Evolutionary conservation across 2,888 invertebrate genomes (phyloP), one percentile per base, ranked within the genome.

Genomic region (Morpho deidamia): DNA sequence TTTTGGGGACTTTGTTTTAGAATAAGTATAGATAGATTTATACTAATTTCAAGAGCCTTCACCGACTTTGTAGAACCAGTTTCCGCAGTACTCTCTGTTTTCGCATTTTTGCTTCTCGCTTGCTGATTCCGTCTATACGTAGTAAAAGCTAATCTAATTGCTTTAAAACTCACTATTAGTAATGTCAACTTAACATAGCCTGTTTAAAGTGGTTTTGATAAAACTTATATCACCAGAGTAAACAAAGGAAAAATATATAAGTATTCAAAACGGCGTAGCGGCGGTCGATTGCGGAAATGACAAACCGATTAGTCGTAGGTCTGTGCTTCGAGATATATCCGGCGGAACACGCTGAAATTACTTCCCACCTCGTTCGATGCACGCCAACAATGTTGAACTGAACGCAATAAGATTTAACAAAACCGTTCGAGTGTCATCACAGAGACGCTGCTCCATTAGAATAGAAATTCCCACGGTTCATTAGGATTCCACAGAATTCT

Each of bases 391-490:
- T 81, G 76, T 76, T 72, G 72, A 70, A 70, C 68, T 54, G 64
- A 76, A 67, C 62, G 68, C 70, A 78, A 78, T 78, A 78, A 72
- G 73, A 78, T 79, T 78, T 72, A 74, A 79, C 73, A 76, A 72
- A 68, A 64, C 60, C 60, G 55, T 53, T 53, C 57, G 60, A 64
- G 53, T 59, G 54, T 56, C 51, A 49, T 56, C 56, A 44, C 52
- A 48, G 55, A 68, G 60, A 65, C 71, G 68, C 70, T 71, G 79
- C 74, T 84, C 82, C 82, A 83, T 84, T 85, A 86, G 74, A 82
- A 83, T 81, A 76, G 67, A 81, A 85, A 87, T 86, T 87, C 86
- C 82, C 85, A 85, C 84, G 81, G 83, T 87, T 86, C 85, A 86
- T 87, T 86, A 84, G 81, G 77, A 81, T 80, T 82, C 77, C 73